Evolutionary conservation across 2,113 vertebrate species (phyloP), one percentile per base, ranked within the genome.

Genomic region (Donacobius atricapilla): DNA sequence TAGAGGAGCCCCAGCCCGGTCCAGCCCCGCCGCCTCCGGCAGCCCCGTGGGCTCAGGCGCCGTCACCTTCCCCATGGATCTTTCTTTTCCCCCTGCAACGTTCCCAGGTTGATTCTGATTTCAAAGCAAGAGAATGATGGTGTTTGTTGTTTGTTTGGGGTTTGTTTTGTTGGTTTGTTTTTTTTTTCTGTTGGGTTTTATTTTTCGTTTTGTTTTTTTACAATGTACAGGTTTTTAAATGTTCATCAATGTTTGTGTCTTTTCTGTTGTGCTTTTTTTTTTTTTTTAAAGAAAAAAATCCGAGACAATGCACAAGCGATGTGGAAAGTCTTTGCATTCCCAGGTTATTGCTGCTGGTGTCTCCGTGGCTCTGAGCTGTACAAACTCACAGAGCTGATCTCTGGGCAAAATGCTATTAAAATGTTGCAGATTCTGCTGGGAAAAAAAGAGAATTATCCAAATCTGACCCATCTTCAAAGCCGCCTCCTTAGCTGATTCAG

Each of bases 151-250:
- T 93, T 93, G 90, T 82, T 95, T 95, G 90, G 95, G 94, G 54
- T 72, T 92, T 79, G 77, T 16, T 45, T 37, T 33, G 56, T 57
- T 35, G 56, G 15, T 33, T 21, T 25, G 45, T 42, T 54, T 35
- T 50, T 39, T n/a, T n/a, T 40, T 40, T 7, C n/a, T 31, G 44
- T 72, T 57, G 86, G 66, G 48, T 70, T 92, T 96, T 83, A 71
- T 25, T 21, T 57, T 57, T 48, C 14, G 30, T 33, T 75, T 61
- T 16, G 30, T 50, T 93, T 89, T 94, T 96, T 90, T 91, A 77
- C 84, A 91, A 77, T 93, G 66, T 84, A 89, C 75, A 92, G 93
- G 78, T 96, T 95, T 97, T 84, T 95, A 94, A 94, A 90, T 69
- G 68, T 96, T 90, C 72, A 80, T 93, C 63, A 1, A 77, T 85